These are phyloP conservation scores for Cichlasoma orientale DNA, from an alignment of 2,797 vertebrate genomes.

Conservation along the genomic window DNA sequence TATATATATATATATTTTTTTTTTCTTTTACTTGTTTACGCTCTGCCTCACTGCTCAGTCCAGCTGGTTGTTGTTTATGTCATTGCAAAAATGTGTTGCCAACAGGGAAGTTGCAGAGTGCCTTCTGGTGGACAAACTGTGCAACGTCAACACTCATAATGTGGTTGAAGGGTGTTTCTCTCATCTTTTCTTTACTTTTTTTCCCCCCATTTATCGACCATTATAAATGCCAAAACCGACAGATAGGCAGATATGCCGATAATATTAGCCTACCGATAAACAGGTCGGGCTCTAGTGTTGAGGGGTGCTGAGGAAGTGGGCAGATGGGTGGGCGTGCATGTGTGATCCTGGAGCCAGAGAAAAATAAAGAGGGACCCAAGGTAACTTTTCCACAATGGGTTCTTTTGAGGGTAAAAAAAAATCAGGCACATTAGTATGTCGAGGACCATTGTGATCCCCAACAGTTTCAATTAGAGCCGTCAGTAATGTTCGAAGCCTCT, in stretches of 20 bases:
- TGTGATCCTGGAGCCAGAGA: too few relatives aligned
- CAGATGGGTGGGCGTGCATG: too few relatives aligned
- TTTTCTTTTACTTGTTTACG: too few relatives aligned
- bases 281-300: not conserved
- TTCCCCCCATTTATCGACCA: not conserved
- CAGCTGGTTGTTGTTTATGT: too few relatives aligned
- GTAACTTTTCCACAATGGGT: too few relatives aligned
- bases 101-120: not conserved
- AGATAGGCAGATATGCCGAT: not conserved
- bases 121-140: not conserved
- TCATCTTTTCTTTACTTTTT: too few relatives aligned
- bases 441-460: rapidly evolving
- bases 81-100: too few relatives aligned
- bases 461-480: not conserved
- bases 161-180: not conserved
- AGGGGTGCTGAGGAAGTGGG: not conserved
- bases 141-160: not conserved
- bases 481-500: not conserved
- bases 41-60: too few relatives aligned
- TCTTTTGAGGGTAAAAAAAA: not conserved
- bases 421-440: not conserved
- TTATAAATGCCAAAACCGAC: not conserved
- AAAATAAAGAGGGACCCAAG: too few relatives aligned
- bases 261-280: not conserved
- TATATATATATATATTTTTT: too few relatives aligned